Evolutionary conservation across 2,888 invertebrate species (phyloP).

Genomic region (Drosophila kuntzei): DNA sequence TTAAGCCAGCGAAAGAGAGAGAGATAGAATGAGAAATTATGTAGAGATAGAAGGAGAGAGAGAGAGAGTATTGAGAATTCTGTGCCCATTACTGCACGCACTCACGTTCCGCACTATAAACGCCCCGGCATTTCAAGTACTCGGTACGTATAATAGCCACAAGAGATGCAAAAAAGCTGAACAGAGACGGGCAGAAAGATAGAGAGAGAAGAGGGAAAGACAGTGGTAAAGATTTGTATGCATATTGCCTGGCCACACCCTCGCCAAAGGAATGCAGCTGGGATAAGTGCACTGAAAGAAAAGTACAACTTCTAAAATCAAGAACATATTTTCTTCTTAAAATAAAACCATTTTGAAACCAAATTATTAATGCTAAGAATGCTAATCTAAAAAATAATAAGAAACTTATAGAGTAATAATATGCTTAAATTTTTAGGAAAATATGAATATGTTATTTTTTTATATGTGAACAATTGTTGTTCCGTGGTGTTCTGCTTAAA

Average conservation of each 20-base stretch:
- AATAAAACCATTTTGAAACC: too few relatives aligned
- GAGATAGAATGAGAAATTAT: background rate
- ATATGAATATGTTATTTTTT: too few relatives aligned
- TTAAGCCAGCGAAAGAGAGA: background rate
- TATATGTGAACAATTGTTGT: too few relatives aligned
- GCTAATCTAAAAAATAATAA: too few relatives aligned
- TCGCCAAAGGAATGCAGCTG: conserved; percentile 37
- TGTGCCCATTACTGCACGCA: conserved; percentile 37
- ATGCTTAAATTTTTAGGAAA: too few relatives aligned
- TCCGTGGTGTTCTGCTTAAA: too few relatives aligned
- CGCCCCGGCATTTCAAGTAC: conserved; percentile 69
- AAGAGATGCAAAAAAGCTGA: conserved; percentile 32
- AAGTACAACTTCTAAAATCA: too few relatives aligned
- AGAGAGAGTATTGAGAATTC: conserved; percentile 23
- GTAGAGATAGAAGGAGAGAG: background rate
- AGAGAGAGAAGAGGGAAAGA: background rate
- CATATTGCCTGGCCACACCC: conserved; percentile 20
- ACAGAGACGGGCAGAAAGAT: background rate
- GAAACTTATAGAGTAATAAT: too few relatives aligned
- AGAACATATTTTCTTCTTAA: too few relatives aligned
- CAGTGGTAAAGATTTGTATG: background rate
- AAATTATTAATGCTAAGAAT: too few relatives aligned
- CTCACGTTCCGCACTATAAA: conserved; percentile 75
- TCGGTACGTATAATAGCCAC: conserved; percentile 25
- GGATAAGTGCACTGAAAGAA: too few relatives aligned